Base-by-base conservation (phyloP, 2,888 invertebrate genomes). In the Gasteruption jaculator region DNA sequence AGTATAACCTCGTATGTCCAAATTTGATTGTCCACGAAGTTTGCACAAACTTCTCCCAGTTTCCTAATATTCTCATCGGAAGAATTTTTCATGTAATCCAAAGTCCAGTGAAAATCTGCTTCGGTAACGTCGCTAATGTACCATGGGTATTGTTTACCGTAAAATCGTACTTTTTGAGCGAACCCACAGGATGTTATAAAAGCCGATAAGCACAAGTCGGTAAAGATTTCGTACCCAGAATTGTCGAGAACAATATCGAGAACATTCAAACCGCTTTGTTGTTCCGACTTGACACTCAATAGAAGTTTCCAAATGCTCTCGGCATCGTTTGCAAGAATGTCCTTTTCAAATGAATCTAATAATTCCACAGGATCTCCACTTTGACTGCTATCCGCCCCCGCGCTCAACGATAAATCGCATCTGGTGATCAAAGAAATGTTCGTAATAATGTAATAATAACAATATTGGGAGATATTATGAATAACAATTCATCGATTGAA, bases 111-210 rank as follows among this genome's bases (percentile, higher is more conserved):
- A 42, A 94, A 85, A 73, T 99, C 97, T 2, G 66, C 56, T 2
- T 60, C 62, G 12, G 83, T 89, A 0, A 85, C 88, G 67, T 99
- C 97, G 0, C 95, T 96, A 6, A 99, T 83, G 68, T 88, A 99
- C 97, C 97, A 99, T 0, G 96, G 95, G 49, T 91, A 83, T 3
- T 78, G 75, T 74, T 97, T 96, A 0, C 86, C 83, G 69, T 93
- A 85, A 55, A 96, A 85, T 48, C 85, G 76, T 18, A 96, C 75
- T 72, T 80, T 75, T n/a, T 72, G 66, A n/a, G 80, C 82, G 15
- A 76, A 73, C 51, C 70, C 76, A 50, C 74, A 75, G 50, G 66
- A 70, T 42, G 88, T 70, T 1, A 97, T 67, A 63, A 85, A 91
- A 53, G 89, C 86, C 2, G 90, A 91, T 2, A 99, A 63, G 60